phyloP scores from a whole-genome alignment of 2,888 invertebrate species.

The Spodoptera picta region DNA sequence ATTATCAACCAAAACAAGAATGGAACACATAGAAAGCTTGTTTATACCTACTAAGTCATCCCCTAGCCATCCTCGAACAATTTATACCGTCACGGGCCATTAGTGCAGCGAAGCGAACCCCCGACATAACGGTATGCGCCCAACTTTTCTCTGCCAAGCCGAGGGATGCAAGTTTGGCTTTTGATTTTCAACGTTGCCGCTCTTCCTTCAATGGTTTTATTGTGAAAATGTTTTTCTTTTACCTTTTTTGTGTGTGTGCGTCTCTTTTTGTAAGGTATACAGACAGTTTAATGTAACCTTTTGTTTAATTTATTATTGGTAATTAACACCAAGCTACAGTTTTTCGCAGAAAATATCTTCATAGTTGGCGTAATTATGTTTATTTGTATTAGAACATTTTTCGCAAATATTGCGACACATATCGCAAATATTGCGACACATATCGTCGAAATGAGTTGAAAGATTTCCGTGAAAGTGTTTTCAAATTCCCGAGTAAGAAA shows the following conservation, averaged over 20 bases:
- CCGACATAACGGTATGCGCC: conserved; percentile 38
- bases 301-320: too few species aligned
- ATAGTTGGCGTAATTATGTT: too few species aligned
- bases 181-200: conserved; percentile 22
- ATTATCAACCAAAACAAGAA: conserved; percentile 20
- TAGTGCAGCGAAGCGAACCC: conserved; percentile 64
- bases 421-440: too few species aligned
- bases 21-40: conserved; percentile 22
- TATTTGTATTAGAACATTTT: too few species aligned
- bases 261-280: too few species aligned
- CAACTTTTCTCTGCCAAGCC: conserved; percentile 32
- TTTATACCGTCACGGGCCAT: conserved; percentile 77
- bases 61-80: conserved; percentile 54
- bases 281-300: too few species aligned
- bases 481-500: too few species aligned
- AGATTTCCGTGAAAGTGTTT: too few species aligned
- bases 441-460: too few species aligned
- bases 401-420: too few species aligned
- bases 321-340: too few species aligned
- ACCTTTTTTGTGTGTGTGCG: not conserved
- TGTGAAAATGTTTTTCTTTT: not conserved
- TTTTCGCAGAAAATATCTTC: too few species aligned
- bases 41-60: conserved; percentile 41
- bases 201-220: conserved; percentile 19
- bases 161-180: conserved; percentile 35